A percentile compares a stretch with the other conserved stretches of the same genome.
Conservation (phyloP, 2,797 vertebrate genomes). For the Enoplosus armatus region DNA sequence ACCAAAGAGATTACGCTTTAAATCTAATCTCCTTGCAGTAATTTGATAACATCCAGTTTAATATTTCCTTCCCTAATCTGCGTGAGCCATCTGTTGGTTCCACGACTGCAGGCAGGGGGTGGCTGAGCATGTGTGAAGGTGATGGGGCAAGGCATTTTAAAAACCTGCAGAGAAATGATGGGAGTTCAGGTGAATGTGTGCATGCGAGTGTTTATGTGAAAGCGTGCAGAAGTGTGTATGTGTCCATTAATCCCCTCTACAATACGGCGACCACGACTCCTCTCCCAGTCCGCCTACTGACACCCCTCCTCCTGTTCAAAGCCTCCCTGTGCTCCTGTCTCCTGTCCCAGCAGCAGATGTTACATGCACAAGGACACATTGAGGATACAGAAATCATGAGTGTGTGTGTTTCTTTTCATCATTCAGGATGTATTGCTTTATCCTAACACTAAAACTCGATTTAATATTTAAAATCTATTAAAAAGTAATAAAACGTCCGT, state of each 20-base stretch:
- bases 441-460: conserved; percentile 77
- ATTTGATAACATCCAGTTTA: conserved; percentile 79
- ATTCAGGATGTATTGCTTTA: conserved; percentile 30
- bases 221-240: conserved; percentile 7
- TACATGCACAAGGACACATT: conserved; percentile 51
- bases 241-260: conserved; percentile 17
- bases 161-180: conserved; percentile 45
- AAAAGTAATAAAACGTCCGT: neutral
- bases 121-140: conserved; percentile 38
- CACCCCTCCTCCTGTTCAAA: conserved; percentile 23
- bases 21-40: conserved; percentile 77
- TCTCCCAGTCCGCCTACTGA: conserved; percentile 20
- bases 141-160: conserved; percentile 45
- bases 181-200: conserved; percentile 31
- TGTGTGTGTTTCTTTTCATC: conserved; percentile 4
- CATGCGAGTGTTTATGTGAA: conserved; percentile 3
- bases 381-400: conserved; percentile 43
- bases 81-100: conserved; percentile 80
- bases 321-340: conserved; percentile 20
- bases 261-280: neutral
- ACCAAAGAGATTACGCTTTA: conserved; percentile 74
- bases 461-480: neutral
- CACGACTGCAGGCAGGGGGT: conserved; percentile 26
- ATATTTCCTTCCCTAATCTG: conserved; percentile 83
- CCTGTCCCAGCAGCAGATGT: conserved; percentile 59